Conservation (phyloP, 2,888 invertebrate genomes). For the Apamea sordens region DNA sequence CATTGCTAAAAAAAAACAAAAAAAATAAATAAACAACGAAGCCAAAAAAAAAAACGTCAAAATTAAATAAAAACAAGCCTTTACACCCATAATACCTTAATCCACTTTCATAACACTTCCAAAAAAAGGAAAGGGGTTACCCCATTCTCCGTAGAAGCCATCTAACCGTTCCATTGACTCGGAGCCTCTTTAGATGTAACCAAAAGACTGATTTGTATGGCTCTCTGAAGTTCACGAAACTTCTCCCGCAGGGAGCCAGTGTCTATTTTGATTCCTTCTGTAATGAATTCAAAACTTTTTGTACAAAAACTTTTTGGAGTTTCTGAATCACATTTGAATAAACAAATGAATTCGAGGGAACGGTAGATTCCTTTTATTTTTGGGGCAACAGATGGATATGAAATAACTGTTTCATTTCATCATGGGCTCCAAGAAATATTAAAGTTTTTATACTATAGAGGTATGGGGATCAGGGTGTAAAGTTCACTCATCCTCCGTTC, state of each 20-base stretch:
- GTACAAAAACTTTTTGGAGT: slow-evolving; percentile 17
- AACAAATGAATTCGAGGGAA: slow-evolving; percentile 29
- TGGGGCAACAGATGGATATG: neutral
- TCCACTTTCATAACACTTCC: neutral
- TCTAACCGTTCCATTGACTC: neutral
- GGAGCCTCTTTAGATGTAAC: slow-evolving; percentile 12
- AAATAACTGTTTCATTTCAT: neutral
- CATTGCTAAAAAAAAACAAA: too few species aligned
- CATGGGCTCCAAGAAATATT: neutral
- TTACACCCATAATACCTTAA: neutral
- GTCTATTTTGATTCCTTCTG: slow-evolving; percentile 10
- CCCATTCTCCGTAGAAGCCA: slow-evolving; percentile 6
- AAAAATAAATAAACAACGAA: too few species aligned
- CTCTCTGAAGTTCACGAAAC: slow-evolving; percentile 15
- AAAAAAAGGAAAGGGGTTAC: neutral
- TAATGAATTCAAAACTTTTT: slow-evolving; percentile 48
- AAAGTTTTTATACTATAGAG: too few species aligned
- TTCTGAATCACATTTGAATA: slow-evolving; percentile 44
- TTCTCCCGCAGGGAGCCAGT: neutral
- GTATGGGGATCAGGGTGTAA: too few species aligned
- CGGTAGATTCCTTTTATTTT: slow-evolving; percentile 3
- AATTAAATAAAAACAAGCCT: neutral
- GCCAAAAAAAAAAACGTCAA: too few species aligned
- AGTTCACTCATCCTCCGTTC: too few species aligned
- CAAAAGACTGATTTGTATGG: slow-evolving; percentile 3